Base-by-base conservation (phyloP, 2,888 invertebrate species). In the Hirudinaria manillensis region DNA sequence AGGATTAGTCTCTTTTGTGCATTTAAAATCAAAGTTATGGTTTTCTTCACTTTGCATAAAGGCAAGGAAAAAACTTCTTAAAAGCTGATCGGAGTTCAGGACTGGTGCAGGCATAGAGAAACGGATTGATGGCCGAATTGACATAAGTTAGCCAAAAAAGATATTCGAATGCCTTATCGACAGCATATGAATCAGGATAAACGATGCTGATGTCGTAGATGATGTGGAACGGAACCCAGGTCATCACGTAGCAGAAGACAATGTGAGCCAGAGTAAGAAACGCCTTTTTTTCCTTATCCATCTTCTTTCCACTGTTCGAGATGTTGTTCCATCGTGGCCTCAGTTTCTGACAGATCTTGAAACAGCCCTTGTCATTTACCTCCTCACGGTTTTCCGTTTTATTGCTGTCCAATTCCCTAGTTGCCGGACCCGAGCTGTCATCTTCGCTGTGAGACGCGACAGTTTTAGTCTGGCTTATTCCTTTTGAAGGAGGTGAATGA, bases 201-300 rank as follows among this genome's bases (percentile, higher is more conserved):
- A 79, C 71, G n/a, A 78, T 71, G 65, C 78, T 78, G 56, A 78
- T 24, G 72, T 79, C 79, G 75, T 80, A 79, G 34, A 79, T 77
- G 65, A 79, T 70, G 70, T 79, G 79, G 67, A 79, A 79, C 6
- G 79, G 79, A 10, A 79, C 76, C 79, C 79, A 79, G 73, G 78
- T 78, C 16, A 77, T 65, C n/a, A 79, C 72, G 67, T 79, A 79
- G 36, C 76, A 70, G 29, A 78, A 19, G 38, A 79, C 72, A 65
- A 79, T 75, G 74, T 78, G 78, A 32, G 73, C 72, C 29, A 79
- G 75, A 1, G 78, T 78, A 21, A 78, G 67, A 70, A 79, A 79
- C n/a, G 75, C 74, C 51, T 77, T 77, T 70, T 75, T 75, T 32
- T 79, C 79, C 51, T 75, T 76, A 45, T 79, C 78, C 21, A 34